phyloP scores from a whole-genome alignment of 1,140 invertebrate species.

The Conopomorpha cramerella region DNA sequence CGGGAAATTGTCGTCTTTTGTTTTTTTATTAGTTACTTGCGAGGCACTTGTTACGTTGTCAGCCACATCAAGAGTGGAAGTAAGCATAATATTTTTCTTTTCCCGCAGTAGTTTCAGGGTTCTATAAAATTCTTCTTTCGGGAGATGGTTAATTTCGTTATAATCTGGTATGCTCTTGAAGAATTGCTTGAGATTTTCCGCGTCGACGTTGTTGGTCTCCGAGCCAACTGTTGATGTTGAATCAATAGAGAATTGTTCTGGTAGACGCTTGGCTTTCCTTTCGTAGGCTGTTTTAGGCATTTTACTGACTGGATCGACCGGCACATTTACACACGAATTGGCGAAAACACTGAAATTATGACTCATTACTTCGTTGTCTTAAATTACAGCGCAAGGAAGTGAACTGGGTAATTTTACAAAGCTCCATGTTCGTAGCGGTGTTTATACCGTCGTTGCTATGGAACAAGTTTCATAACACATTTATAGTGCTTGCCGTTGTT shows the following conservation, averaged over 20 bases:
- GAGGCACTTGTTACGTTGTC: slow-evolving; percentile 31
- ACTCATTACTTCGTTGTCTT: slow-evolving; percentile 23
- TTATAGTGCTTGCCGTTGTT: too few relatives aligned
- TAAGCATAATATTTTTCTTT: slow-evolving; percentile 64
- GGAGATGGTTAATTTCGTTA: slow-evolving; percentile 68
- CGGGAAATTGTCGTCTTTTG: too few relatives aligned
- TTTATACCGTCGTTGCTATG: too few relatives aligned
- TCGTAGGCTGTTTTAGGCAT: slow-evolving; percentile 69
- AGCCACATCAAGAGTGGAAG: slow-evolving; percentile 54
- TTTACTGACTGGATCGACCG: slow-evolving; percentile 66
- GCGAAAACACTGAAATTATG: slow-evolving; percentile 60
- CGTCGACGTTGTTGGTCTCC: slow-evolving; percentile 26
- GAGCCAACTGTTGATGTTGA: slow-evolving; percentile 20
- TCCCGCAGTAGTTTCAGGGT: slow-evolving; percentile 67
- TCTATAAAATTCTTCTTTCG: slow-evolving; percentile 69
- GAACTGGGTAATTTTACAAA: too few relatives aligned
- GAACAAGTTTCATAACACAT: too few relatives aligned
- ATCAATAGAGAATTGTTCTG: slow-evolving; percentile 34
- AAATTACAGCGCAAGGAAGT: too few relatives aligned
- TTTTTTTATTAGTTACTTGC: background rate
- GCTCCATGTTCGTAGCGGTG: too few relatives aligned
- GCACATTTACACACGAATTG: slow-evolving; percentile 69
- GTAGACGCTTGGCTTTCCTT: slow-evolving; percentile 45
- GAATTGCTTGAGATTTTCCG: slow-evolving; percentile 67
- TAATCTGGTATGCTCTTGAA: slow-evolving; percentile 73